Percentiles rank a stretch among this genome's conserved stretches.
These are phyloP conservation scores for Leptodactylus fallax DNA, from an alignment of 2,797 vertebrate species.

Conservation along the genomic window DNA sequence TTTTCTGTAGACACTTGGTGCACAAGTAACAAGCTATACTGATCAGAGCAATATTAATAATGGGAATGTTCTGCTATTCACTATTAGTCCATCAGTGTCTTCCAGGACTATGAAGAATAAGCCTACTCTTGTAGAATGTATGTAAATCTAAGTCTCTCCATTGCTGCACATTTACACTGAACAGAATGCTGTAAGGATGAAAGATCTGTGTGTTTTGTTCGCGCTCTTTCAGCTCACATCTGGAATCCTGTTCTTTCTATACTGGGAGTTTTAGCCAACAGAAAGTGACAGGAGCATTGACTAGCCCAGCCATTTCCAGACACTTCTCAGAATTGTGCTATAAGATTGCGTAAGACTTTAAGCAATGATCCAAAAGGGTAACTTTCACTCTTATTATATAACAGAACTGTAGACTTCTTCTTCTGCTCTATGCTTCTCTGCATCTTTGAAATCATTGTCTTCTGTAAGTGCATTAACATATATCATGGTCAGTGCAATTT, in stretches of 20 bases:
- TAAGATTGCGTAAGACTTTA: neutral
- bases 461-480: neutral
- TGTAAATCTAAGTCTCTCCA: no score
- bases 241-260: constrained; percentile 42
- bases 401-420: neutral
- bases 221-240: constrained; percentile 26
- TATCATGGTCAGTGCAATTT: neutral
- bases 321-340: neutral
- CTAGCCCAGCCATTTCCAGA: neutral
- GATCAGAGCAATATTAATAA: no score
- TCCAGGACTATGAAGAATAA: neutral
- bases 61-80: neutral
- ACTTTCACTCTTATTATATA: neutral
- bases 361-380: neutral
- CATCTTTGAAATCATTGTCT: neutral
- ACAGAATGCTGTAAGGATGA: constrained; percentile 3
- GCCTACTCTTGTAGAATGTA: no score
- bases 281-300: constrained; percentile 3
- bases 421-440: neutral
- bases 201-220: constrained; percentile 8
- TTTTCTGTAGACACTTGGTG: neutral
- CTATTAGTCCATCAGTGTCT: neutral
- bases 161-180: neutral
- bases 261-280: constrained; percentile 1
- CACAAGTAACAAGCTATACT: neutral